These are phyloP conservation scores for Melanogrammus aeglefinus DNA, from an alignment of 2,797 vertebrate genomes.

Conservation along the genomic window DNA sequence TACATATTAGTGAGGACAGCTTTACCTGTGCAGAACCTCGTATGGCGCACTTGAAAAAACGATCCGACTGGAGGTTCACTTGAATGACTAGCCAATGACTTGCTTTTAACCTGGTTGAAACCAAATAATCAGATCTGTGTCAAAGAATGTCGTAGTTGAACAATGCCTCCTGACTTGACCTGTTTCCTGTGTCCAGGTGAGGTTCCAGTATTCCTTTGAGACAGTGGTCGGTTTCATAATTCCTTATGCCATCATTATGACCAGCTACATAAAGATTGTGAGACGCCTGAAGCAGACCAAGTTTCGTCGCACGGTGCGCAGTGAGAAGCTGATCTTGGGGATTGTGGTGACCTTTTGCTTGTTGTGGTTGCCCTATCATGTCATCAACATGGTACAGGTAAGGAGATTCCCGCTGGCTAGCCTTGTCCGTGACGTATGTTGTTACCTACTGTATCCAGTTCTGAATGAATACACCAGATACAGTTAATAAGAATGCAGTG, in stretches of 20 bases:
- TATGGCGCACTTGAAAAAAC: neutral
- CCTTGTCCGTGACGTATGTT: neutral
- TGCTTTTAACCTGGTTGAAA: neutral
- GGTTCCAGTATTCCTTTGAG: conserved; percentile 80
- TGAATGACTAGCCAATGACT: neutral
- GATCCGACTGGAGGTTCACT: neutral
- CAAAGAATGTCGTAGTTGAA: neutral
- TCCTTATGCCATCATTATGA: conserved; percentile 79
- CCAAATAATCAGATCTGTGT: neutral
- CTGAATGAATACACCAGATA: neutral
- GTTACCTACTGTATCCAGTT: neutral
- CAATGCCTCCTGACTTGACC: neutral
- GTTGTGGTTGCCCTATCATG: conserved; percentile 87
- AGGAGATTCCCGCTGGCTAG: conserved; percentile 52
- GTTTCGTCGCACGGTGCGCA: conserved; percentile 68
- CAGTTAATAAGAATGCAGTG: neutral
- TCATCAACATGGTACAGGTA: conserved; percentile 81
- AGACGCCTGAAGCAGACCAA: conserved; percentile 72
- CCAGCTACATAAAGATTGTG: conserved; percentile 81
- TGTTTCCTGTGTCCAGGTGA: conserved; percentile 56
- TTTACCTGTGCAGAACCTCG: neutral
- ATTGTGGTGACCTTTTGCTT: conserved; percentile 82
- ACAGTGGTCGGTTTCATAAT: conserved; percentile 80
- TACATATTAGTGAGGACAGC: neutral
- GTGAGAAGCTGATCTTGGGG: conserved; percentile 83